Conservation (phyloP, 2,797 vertebrate species). For the Notolepis coatsorum region DNA sequence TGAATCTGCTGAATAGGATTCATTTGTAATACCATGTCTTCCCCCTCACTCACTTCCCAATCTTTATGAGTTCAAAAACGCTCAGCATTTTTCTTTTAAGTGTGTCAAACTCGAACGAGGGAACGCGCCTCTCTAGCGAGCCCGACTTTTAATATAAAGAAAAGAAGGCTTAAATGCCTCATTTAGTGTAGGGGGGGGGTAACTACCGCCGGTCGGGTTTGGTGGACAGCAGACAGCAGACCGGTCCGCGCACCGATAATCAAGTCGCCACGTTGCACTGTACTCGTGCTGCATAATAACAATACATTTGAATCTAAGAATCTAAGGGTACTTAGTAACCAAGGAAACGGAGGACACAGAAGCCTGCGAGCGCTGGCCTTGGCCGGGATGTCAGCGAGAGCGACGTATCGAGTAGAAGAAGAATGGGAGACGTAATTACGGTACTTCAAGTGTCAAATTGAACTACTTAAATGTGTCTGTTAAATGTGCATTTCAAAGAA, state of each 20-base stretch:
- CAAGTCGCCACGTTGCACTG: constrained; percentile 58
- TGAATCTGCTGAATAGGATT: constrained; percentile 76
- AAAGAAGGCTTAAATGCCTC: constrained; percentile 75
- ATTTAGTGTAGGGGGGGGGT: constrained; percentile 68
- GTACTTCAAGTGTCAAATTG: neutral
- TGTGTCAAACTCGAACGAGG: constrained; percentile 77
- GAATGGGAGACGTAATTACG: neutral
- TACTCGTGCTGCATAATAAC: too few relatives aligned
- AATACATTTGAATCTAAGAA: too few relatives aligned
- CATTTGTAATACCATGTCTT: constrained; percentile 61
- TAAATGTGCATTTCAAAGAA: neutral
- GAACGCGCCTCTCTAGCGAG: constrained; percentile 67
- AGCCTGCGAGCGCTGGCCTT: constrained; percentile 6
- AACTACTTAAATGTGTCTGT: neutral
- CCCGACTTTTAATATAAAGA: constrained; percentile 56
- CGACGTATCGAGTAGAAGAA: constrained; percentile 6
- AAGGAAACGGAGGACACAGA: constrained; percentile 36
- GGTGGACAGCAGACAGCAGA: constrained; percentile 46
- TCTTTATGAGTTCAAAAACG: constrained; percentile 71
- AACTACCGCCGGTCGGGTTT: constrained; percentile 63
- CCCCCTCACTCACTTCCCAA: constrained; percentile 46
- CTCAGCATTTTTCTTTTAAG: constrained; percentile 77
- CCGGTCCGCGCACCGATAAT: constrained; percentile 43
- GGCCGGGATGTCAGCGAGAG: constrained; percentile 19
- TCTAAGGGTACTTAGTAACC: constrained; percentile 45